Evolutionary conservation across 2,888 invertebrate species (phyloP).

Genomic region (Napeogenes inachia): DNA sequence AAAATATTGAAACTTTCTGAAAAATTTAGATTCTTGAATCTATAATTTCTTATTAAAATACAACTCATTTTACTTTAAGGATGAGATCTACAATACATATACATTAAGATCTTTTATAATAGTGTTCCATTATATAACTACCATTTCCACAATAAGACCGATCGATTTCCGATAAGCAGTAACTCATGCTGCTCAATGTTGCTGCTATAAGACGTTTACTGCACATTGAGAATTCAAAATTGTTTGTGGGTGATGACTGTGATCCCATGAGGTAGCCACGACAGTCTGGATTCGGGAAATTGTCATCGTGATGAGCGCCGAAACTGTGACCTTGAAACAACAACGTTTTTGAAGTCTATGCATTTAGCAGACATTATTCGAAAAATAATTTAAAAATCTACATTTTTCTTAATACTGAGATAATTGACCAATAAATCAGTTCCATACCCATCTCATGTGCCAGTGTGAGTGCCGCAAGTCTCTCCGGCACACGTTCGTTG

Average conservation of each 20-base stretch:
- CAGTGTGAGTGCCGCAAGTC: conserved; percentile 63
- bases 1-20: neutral
- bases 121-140: conserved; percentile 31
- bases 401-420: too few species aligned
- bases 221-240: conserved; percentile 69
- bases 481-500: conserved; percentile 59
- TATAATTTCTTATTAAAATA: neutral
- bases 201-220: conserved; percentile 67
- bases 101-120: neutral
- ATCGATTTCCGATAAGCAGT: conserved; percentile 62
- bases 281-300: conserved; percentile 60
- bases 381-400: too few species aligned
- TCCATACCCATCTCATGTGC: conserved; percentile 64
- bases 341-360: neutral
- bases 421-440: neutral
- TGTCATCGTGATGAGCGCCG: conserved; percentile 74
- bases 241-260: conserved; percentile 54
- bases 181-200: conserved; percentile 68
- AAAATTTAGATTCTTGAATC: neutral
- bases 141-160: conserved; percentile 76
- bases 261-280: conserved; percentile 71
- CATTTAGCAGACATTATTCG: too few species aligned
- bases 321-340: conserved; percentile 68
- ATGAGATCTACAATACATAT: too few species aligned
- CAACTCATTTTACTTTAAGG: too few species aligned